Evolutionary conservation across 2,888 invertebrate species (phyloP).

Genomic region (Argynnis bischoffii): DNA sequence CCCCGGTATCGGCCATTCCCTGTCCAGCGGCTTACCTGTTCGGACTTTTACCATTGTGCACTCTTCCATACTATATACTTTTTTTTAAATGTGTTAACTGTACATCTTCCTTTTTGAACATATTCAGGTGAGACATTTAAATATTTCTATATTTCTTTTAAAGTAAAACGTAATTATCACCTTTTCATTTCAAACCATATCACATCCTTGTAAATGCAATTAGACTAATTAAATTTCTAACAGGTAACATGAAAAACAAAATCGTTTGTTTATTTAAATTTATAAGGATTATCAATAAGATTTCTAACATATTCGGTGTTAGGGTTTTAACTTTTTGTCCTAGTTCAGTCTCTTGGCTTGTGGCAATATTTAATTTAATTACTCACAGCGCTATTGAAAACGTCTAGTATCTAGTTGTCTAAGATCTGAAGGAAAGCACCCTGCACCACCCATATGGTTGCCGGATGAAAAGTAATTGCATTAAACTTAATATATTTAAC

Average conservation of each 20-base stretch:
- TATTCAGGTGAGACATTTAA: slow-evolving; percentile 38
- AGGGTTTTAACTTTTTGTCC: no score
- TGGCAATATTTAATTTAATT: no score
- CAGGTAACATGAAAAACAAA: not conserved
- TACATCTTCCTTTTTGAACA: slow-evolving; percentile 32
- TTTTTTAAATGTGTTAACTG: slow-evolving; percentile 41
- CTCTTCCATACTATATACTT: slow-evolving; percentile 23
- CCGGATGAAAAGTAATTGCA: no score
- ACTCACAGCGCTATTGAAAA: no score
- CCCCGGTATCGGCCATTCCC: slow-evolving; percentile 63
- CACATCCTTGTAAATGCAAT: slow-evolving; percentile 27
- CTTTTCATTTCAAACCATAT: slow-evolving; percentile 3
- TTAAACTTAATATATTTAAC: no score
- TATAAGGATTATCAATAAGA: not conserved
- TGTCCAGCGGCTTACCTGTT: slow-evolving; percentile 54
- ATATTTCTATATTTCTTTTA: slow-evolving; percentile 7
- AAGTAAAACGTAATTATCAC: not conserved
- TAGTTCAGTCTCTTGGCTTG: no score
- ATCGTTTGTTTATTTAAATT: not conserved
- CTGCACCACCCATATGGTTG: no score
- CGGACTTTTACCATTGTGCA: slow-evolving; percentile 52
- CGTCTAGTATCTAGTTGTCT: no score
- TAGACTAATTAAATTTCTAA: slow-evolving; percentile 36
- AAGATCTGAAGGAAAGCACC: no score
- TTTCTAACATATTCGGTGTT: no score